phyloP scores from a whole-genome alignment of 2,888 invertebrate species.

The Empis livida region DNA sequence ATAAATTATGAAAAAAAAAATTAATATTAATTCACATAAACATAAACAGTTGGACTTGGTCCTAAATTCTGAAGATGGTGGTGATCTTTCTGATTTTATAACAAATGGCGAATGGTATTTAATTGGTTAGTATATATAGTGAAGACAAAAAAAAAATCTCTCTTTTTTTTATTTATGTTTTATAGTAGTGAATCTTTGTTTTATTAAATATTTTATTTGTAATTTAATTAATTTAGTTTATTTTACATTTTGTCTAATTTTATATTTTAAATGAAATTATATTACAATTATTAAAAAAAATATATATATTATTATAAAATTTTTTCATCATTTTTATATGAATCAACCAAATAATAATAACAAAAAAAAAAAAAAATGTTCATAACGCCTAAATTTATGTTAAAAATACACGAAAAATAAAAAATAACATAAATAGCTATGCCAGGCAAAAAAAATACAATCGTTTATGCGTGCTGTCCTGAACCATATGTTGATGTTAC shows the following conservation, averaged over 20 bases:
- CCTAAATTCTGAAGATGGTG: constrained; percentile 85
- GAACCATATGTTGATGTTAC: constrained; percentile 85
- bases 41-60: constrained; percentile 78
- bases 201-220: constrained; percentile 7
- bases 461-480: constrained; percentile 85
- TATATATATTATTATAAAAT: no score
- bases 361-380: constrained; percentile 3
- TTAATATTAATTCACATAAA: constrained; percentile 16
- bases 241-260: no score
- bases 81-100: constrained; percentile 94
- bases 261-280: no score
- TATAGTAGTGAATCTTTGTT: not conserved
- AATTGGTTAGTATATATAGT: constrained; percentile 60
- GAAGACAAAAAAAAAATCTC: constrained; percentile 2
- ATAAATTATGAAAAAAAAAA: not conserved
- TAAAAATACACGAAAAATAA: constrained; percentile 5
- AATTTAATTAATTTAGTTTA: not conserved
- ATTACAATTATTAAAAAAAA: no score
- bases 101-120: constrained; percentile 99
- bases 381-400: constrained; percentile 7
- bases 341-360: not conserved
- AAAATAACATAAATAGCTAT: constrained; percentile 52
- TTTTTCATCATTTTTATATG: no score
- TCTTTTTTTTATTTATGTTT: constrained; percentile 8
- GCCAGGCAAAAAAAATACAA: constrained; percentile 83